These are phyloP conservation scores for Chironex yamaguchii DNA, from an alignment of 30 jellyfish, hydroid and myxozoan species.

Conservation along the genomic window DNA sequence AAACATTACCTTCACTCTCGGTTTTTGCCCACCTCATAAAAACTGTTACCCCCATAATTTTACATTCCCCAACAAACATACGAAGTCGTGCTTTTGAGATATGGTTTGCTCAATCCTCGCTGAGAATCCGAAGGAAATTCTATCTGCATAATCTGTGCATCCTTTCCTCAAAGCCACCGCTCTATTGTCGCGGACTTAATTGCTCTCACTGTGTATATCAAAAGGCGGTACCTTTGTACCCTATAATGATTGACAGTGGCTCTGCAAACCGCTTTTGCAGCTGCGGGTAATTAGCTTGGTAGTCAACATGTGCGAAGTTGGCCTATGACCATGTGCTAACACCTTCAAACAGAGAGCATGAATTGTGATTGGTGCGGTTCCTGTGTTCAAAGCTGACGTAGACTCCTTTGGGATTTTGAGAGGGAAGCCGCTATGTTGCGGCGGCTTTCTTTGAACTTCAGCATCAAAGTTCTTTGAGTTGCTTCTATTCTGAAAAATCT, in stretches of 20 bases:
- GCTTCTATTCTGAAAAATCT: background rate
- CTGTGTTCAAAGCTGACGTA: conserved; percentile 85
- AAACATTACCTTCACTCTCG: too few relatives aligned
- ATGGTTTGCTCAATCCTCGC: background rate
- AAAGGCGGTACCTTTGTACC: conserved; percentile 80
- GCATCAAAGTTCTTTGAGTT: background rate
- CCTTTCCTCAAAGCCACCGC: conserved; percentile 83
- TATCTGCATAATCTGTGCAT: conserved; percentile 10
- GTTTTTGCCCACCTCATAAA: too few relatives aligned
- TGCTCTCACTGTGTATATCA: conserved; percentile 85
- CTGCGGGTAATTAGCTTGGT: conserved; percentile 94
- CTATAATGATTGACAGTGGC: conserved; percentile 86
- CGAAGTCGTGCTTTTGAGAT: background rate
- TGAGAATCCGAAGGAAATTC: background rate
- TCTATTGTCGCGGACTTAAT: conserved; percentile 78
- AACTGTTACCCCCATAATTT: too few relatives aligned
- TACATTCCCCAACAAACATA: too few relatives aligned
- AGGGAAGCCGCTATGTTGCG: conserved; percentile 96
- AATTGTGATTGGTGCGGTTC: conserved; percentile 91
- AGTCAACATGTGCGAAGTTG: conserved; percentile 94
- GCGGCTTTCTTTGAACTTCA: conserved; percentile 87
- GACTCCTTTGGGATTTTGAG: conserved; percentile 81
- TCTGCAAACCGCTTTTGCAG: conserved; percentile 88
- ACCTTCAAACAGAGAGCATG: conserved; percentile 75
- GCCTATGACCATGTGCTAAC: conserved; percentile 97